Evolutionary conservation across 2,113 vertebrate genomes (phyloP), one percentile per base, ranked within the genome.

Genomic region (Microcebus jonahi): DNA sequence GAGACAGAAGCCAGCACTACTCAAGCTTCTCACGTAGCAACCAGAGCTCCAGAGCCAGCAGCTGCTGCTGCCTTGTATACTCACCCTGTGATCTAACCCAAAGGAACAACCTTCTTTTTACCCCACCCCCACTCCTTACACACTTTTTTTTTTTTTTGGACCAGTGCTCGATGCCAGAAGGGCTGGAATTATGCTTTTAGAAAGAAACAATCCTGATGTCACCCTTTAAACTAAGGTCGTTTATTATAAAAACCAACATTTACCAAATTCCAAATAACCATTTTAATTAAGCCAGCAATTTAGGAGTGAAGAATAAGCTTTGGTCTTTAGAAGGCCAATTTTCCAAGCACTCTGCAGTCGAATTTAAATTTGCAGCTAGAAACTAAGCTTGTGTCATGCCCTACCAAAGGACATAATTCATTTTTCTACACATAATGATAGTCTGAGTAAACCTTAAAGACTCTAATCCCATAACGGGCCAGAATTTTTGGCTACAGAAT

Each of bases 1-100:
- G 99, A 99, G 99, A 99, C 98, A 97, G 98, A 98, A 98, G 98
- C 98, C 98, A 99, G 98, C 98, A 98, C 99, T 98, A 98, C 98
- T 98, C 98, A 98, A 99, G 99, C 98, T 99, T 98, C 98, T 99
- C 99, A 99, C 99, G 98, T 99, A 99, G 99, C 99, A 99, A 99
- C 99, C 98, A 98, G 98, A 98, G 98, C 98, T 98, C 98, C 97
- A 97, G 98, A 98, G 98, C 99, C 98, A 98, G 98, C 98, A 98
- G 98, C 98, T 99, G 98, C 98, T 97, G 98, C 98, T 91, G 98
- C 98, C 98, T 98, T 97, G 97, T 98, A 98, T 75, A 98, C 98
- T 98, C 98, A 98, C 98, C 97, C 98, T 97, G 98, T 97, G 98
- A 98, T 98, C 97, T 97, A 98, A 98, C 98, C 98, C 97, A 97